Evolutionary conservation across 2,113 vertebrate species (phyloP), one percentile per base, ranked within the genome.

Genomic region (Microcebus tavaratra): DNA sequence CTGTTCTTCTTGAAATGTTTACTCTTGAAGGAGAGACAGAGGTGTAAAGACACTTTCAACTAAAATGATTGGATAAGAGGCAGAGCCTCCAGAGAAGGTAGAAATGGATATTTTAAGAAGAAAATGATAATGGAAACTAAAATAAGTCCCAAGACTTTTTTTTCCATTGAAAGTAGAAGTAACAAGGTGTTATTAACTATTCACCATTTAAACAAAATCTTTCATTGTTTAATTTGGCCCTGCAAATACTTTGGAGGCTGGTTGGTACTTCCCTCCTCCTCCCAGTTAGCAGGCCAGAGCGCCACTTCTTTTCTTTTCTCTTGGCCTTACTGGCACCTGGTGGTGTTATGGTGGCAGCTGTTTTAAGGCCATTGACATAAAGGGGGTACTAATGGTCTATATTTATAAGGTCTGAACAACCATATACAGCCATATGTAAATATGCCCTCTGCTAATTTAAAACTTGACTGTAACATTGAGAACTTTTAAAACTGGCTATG

Each of bases 31-130:
- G 29, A 91, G 34, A 95, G 0, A 72, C 1, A 78, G 17, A 82
- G 3, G 7, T 67, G 8, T 8, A 12, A 63, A 90, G 39, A 70
- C 21, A 31, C 8, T 84, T 95, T 57, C 27, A 72, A 29, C 88
- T 87, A 82, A 78, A 36, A 95, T 68, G 18, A 78, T 1, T 59
- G 36, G 95, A 57, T 75, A 80, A 84, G 72, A 92, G 45, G 15
- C 0, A 78, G 15, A 94, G 31, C 27, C 13, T 82, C 34, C 29
- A 76, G 78, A 81, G 27, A 79, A 53, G 1, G 42, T 36, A 29
- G 25, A 80, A 5, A 81, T 48, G 0, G 14, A 0, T 61, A 45
- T 94, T 93, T 63, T 10, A 48, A 53, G 17, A 80, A 67, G 4
- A 39, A 85, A 85, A 18, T 13, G 0, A n/a, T 76, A 68, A 63